These are phyloP conservation scores for Orchesellides sinensis DNA, from an alignment of 2,888 invertebrate species.

Conservation along the genomic window DNA sequence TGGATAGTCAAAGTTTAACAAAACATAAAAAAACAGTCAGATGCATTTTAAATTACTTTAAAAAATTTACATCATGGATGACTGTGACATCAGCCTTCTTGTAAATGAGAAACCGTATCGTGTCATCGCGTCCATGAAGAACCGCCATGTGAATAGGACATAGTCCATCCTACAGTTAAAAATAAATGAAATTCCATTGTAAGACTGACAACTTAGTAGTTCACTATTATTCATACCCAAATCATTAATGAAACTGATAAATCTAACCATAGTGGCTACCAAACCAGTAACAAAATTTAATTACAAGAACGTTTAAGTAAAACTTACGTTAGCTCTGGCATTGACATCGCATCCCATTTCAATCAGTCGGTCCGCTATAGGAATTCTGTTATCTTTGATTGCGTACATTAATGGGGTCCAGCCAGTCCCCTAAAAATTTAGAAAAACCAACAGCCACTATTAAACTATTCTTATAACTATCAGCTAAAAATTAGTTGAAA, in stretches of 20 bases:
- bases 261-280: background rate
- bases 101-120: conserved; percentile 83
- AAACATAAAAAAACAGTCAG: too few species aligned
- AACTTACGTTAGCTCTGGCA: conserved; percentile 90
- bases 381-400: conserved; percentile 95
- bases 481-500: too few species aligned
- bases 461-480: too few species aligned
- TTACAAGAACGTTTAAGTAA: background rate
- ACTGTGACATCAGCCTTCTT: conserved; percentile 96
- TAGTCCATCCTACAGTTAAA: conserved; percentile 88
- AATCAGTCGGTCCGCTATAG: conserved; percentile 92
- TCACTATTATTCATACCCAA: too few species aligned
- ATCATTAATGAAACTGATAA: background rate
- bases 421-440: conserved; percentile 83
- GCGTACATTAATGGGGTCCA: conserved; percentile 98
- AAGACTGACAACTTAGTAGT: too few species aligned
- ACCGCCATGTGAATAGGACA: conserved; percentile 98
- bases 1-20: conserved; percentile 83
- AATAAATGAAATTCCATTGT: too few species aligned
- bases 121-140: conserved; percentile 92
- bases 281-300: background rate
- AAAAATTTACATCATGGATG: too few species aligned
- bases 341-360: conserved; percentile 95
- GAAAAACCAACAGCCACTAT: background rate
- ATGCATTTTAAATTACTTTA: too few species aligned